Evolutionary conservation across 2,888 invertebrate species (phyloP).

Genomic region (Blastobasis adustella): DNA sequence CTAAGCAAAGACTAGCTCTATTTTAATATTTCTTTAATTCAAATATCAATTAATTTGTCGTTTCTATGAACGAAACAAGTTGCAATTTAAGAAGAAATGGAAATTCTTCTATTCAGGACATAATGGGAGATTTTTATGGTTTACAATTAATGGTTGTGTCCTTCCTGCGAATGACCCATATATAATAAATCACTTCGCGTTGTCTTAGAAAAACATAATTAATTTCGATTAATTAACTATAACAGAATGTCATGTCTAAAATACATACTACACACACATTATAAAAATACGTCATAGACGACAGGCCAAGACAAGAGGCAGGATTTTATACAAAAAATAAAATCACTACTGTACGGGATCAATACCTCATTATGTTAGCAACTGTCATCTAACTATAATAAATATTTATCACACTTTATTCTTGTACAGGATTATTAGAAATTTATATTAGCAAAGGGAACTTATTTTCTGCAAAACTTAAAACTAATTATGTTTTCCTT

Average conservation of each 20-base stretch:
- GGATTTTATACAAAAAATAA: conserved; percentile 74
- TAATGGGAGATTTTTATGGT: no score
- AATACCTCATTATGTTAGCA: conserved; percentile 66
- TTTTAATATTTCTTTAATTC: background rate
- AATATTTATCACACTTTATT: conserved; percentile 62
- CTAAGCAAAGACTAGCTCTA: conserved; percentile 43
- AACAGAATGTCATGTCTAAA: conserved; percentile 53
- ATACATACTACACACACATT: conserved; percentile 44
- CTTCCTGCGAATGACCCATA: conserved; percentile 54
- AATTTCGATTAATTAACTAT: conserved; percentile 41
- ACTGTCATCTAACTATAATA: conserved; percentile 68
- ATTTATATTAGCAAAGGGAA: conserved; percentile 22
- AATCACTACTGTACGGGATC: conserved; percentile 66
- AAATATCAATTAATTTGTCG: no score
- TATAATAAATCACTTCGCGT: conserved; percentile 51
- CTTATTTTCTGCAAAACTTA: conserved; percentile 7
- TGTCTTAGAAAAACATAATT: conserved; percentile 67
- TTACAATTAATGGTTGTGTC: conserved; percentile 20
- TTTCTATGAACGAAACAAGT: no score
- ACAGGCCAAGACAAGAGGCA: conserved; percentile 73
- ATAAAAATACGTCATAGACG: conserved; percentile 64
- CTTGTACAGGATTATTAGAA: conserved; percentile 32
- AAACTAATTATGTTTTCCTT: conserved; percentile 68
- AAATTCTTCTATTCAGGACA: no score
- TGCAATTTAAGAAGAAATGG: no score